phyloP scores from a whole-genome alignment of 2,888 invertebrate genomes.

The Epiblema foenella region DNA sequence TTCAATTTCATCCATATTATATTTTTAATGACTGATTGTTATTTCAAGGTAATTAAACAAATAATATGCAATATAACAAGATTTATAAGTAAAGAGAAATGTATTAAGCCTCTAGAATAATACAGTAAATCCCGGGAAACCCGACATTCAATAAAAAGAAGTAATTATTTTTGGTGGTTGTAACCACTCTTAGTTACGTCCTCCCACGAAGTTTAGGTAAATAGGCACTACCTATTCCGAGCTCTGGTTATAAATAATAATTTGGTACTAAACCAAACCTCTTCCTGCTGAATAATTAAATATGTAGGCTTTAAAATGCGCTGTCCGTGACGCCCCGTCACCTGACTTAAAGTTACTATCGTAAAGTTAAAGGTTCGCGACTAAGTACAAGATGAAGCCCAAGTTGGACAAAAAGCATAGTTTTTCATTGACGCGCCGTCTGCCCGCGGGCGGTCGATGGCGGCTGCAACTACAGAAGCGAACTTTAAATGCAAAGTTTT shows the following conservation, averaged over 20 bases:
- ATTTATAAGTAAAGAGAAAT: too few species aligned
- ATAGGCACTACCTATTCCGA: too few species aligned
- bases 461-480: slow-evolving; percentile 62
- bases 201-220: too few species aligned
- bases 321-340: neutral
- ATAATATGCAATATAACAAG: too few species aligned
- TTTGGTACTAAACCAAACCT: neutral
- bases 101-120: too few species aligned
- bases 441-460: slow-evolving; percentile 71
- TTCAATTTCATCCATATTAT: too few species aligned
- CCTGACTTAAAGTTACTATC: slow-evolving; percentile 18
- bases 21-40: too few species aligned
- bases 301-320: neutral
- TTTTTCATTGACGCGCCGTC: slow-evolving; percentile 74
- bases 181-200: too few species aligned
- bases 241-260: neutral
- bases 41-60: too few species aligned
- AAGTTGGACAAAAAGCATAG: slow-evolving; percentile 70
- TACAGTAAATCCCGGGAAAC: too few species aligned
- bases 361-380: slow-evolving; percentile 52
- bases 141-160: too few species aligned
- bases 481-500: slow-evolving; percentile 49
- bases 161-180: too few species aligned
- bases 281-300: neutral
- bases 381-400: slow-evolving; percentile 55